Percentiles rank a stretch among this genome's conserved stretches.
phyloP scores from a whole-genome alignment of 2,797 vertebrate species.

The Spatula versicolor region DNA sequence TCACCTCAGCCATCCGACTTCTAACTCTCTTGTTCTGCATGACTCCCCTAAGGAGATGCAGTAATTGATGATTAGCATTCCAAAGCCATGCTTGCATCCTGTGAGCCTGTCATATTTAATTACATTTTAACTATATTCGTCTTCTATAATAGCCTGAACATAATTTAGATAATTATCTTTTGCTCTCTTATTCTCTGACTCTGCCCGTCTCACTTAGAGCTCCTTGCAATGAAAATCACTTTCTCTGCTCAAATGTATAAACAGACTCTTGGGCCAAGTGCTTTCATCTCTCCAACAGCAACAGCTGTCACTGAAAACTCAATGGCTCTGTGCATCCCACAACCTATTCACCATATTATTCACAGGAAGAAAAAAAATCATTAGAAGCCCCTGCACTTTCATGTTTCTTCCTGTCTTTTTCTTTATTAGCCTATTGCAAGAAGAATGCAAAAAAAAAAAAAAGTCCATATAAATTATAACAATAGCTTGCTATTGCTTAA shows the following conservation, averaged over 20 bases:
- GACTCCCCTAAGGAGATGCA: slow-evolving; percentile 74
- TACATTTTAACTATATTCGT: slow-evolving; percentile 85
- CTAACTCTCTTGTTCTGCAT: slow-evolving; percentile 51
- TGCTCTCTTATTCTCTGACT: slow-evolving; percentile 79
- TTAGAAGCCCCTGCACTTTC: not conserved
- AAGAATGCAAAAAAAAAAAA: not conserved
- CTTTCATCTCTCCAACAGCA: slow-evolving; percentile 58
- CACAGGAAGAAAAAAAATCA: slow-evolving; percentile 1
- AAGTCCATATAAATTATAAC: slow-evolving; percentile 5
- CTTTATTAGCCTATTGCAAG: not conserved
- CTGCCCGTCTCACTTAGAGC: slow-evolving; percentile 73
- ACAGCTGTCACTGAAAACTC: slow-evolving; percentile 58
- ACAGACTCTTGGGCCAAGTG: slow-evolving; percentile 72
- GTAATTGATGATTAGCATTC: slow-evolving; percentile 85
- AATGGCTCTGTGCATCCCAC: slow-evolving; percentile 4
- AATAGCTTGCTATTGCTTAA: not conserved
- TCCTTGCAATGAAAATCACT: slow-evolving; percentile 75
- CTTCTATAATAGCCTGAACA: slow-evolving; percentile 83
- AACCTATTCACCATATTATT: not conserved
- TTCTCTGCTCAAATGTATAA: slow-evolving; percentile 76
- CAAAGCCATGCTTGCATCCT: slow-evolving; percentile 80
- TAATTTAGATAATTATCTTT: slow-evolving; percentile 85
- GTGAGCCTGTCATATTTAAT: slow-evolving; percentile 83
- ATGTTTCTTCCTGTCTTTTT: slow-evolving; percentile 24
- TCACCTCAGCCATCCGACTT: slow-evolving; percentile 39